Conservation (phyloP, 2,888 invertebrate genomes). For the Dilophus febrilis region DNA sequence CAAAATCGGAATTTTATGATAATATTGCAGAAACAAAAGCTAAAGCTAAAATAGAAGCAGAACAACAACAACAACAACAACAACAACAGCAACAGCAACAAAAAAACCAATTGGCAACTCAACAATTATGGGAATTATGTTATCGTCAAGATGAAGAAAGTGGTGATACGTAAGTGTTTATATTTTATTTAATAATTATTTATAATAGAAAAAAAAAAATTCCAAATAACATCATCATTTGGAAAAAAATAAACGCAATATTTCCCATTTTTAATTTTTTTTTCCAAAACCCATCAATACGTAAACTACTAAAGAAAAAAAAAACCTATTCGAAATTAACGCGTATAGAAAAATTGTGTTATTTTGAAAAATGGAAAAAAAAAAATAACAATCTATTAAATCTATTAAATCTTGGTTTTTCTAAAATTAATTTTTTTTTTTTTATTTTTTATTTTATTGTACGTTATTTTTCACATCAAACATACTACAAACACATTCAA, state of each 20-base stretch:
- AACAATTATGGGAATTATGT: slow-evolving; percentile 44
- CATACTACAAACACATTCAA: too few species aligned
- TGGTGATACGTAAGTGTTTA: slow-evolving; percentile 68
- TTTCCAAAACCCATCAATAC: too few species aligned
- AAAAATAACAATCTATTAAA: neutral
- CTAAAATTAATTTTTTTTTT: neutral
- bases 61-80: slow-evolving; percentile 6
- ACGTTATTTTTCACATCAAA: too few species aligned
- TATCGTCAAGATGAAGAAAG: slow-evolving; percentile 59
- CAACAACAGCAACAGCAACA: slow-evolving; percentile 13
- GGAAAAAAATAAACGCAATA: too few species aligned
- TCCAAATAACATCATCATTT: too few species aligned
- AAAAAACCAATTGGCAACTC: slow-evolving; percentile 8
- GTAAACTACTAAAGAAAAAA: too few species aligned
- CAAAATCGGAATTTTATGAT: slow-evolving; percentile 25
- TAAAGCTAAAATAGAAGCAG: slow-evolving; percentile 11
- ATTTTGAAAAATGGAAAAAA: too few species aligned
- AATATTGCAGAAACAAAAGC: slow-evolving; percentile 12
- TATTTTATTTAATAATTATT: slow-evolving; percentile 8
- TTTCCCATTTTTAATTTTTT: too few species aligned
- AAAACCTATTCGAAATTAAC: too few species aligned
- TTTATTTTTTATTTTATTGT: too few species aligned
- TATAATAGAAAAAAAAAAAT: too few species aligned
- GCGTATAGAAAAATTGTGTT: too few species aligned
- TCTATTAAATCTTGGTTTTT: neutral